Evolutionary conservation across 2,113 vertebrate genomes (phyloP).

Genomic region (Empidonax alnorum): DNA sequence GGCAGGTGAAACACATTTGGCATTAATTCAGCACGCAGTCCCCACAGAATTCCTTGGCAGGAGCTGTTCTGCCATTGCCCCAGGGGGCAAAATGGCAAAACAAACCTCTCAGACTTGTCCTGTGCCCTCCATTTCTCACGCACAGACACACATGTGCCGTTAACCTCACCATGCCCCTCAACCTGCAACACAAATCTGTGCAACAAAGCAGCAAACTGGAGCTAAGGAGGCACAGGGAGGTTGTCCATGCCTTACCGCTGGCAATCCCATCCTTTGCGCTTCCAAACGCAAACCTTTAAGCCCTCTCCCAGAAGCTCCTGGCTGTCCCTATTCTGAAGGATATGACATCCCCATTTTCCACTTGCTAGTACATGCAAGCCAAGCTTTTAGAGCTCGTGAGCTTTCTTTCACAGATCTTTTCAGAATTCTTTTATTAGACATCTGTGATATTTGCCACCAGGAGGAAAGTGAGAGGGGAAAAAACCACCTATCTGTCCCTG

Average conservation of each 20-base stretch:
- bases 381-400: background rate
- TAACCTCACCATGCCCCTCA: background rate
- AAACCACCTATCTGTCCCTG: background rate
- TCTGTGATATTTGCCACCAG: background rate
- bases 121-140: background rate
- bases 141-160: background rate
- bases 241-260: background rate
- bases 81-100: background rate
- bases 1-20: background rate
- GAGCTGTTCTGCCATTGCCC: background rate
- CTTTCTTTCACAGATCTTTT: background rate
- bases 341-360: background rate
- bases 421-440: background rate
- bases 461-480: background rate
- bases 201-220: background rate
- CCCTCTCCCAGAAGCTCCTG: background rate
- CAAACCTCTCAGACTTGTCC: background rate
- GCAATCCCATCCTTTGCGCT: background rate
- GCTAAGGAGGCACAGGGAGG: rapidly evolving
- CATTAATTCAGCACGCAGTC: background rate
- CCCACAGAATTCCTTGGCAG: background rate
- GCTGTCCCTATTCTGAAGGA: background rate
- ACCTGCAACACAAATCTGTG: background rate
- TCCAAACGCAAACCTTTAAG: background rate
- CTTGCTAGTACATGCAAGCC: background rate